These are phyloP conservation scores for Heliocidaris erythrogramma DNA, from an alignment of 35 echinoderm and acorn worm species.

Conservation along the genomic window DNA sequence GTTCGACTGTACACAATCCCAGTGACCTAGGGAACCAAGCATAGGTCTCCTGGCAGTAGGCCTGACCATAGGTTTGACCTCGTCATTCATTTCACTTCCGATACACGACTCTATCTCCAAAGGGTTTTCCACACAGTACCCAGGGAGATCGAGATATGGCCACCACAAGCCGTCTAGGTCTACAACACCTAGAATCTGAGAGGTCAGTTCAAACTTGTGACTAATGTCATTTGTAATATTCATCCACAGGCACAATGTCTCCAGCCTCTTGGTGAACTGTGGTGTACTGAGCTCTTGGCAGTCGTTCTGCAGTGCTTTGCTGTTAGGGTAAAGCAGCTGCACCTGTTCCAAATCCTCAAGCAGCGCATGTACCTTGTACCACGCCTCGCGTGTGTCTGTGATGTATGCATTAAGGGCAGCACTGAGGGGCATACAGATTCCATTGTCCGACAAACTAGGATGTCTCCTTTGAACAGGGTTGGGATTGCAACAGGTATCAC, in stretches of 20 bases:
- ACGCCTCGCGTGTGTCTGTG: conserved; percentile 64
- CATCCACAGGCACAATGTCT: conserved; percentile 82
- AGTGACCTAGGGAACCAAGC: conserved; percentile 43
- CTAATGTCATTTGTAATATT: conserved; percentile 90
- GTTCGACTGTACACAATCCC: conserved; percentile 26
- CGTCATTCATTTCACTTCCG: conserved; percentile 31
- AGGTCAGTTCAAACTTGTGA: conserved; percentile 72
- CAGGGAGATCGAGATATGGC: conserved; percentile 50
- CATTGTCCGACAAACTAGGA: conserved; percentile 39
- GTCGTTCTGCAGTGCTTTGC: conserved; percentile 77
- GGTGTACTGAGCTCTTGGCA: conserved; percentile 35
- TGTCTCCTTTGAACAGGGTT: conserved; percentile 14
- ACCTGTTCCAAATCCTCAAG: conserved; percentile 73
- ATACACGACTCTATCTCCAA: background rate
- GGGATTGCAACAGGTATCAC: conserved; percentile 13
- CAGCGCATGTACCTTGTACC: conserved; percentile 53
- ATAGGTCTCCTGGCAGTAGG: conserved; percentile 51
- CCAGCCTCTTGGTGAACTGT: conserved; percentile 65
- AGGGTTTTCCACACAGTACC: conserved; percentile 39
- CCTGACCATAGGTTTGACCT: conserved; percentile 48
- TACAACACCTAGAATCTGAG: conserved; percentile 72
- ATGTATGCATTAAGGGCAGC: conserved; percentile 69
- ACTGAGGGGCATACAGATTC: conserved; percentile 73
- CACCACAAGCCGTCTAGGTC: conserved; percentile 76
- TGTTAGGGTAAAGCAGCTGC: conserved; percentile 72